A percentile compares a stretch with the other conserved stretches of the same genome.
phyloP scores from a whole-genome alignment of 2,797 vertebrate genomes.

The Sibirionetta formosa region DNA sequence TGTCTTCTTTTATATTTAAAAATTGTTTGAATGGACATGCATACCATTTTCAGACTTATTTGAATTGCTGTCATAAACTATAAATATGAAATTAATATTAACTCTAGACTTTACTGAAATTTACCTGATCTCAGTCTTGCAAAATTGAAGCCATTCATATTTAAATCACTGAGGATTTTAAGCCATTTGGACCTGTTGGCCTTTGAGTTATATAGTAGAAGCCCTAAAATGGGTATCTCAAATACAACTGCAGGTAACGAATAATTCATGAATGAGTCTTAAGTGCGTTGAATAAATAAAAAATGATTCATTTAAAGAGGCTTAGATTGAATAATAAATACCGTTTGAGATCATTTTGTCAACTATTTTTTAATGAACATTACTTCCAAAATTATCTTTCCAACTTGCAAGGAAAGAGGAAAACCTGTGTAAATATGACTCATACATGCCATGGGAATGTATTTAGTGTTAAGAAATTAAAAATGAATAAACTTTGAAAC shows the following conservation, averaged over 20 bases:
- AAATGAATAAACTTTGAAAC: not conserved
- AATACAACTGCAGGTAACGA: not conserved
- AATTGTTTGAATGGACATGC: not conserved
- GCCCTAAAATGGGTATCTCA: not conserved
- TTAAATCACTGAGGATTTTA: not conserved
- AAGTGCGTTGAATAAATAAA: slow-evolving; percentile 12
- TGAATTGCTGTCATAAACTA: not conserved
- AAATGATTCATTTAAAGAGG: not conserved
- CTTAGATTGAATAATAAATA: slow-evolving; percentile 8
- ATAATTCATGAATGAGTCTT: not conserved
- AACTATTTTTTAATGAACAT: not conserved
- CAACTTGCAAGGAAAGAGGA: not conserved
- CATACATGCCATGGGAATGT: not conserved
- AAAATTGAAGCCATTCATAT: not conserved
- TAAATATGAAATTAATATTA: not conserved
- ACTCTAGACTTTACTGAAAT: not conserved
- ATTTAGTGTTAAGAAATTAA: not conserved
- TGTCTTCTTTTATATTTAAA: not conserved
- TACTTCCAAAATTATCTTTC: not conserved
- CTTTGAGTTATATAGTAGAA: not conserved
- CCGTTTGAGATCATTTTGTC: not conserved
- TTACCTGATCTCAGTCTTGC: not conserved
- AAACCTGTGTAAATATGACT: not conserved
- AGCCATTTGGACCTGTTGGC: not conserved
- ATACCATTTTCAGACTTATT: not conserved